phyloP scores from a whole-genome alignment of 2,797 vertebrate genomes.

The Urophycis tenuis region DNA sequence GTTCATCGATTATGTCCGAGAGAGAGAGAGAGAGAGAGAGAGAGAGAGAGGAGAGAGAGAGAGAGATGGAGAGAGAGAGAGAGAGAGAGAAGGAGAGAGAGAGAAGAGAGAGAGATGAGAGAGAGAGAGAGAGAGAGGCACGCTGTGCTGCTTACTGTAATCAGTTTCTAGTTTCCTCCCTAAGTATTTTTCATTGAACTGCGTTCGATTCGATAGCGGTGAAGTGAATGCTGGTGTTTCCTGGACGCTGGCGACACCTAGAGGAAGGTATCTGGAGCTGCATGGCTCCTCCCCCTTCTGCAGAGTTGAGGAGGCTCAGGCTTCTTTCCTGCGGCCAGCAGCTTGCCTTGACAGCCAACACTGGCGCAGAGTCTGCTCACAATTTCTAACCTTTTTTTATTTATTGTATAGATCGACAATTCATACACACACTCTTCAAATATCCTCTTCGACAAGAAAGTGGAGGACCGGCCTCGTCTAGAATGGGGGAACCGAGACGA shows the following conservation, averaged over 20 bases:
- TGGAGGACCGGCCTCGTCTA: conserved; percentile 65
- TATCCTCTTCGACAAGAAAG: conserved; percentile 51
- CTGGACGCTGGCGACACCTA: conserved; percentile 34
- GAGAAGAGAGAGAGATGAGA: background rate
- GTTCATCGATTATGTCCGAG: too few relatives aligned
- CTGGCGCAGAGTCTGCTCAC: conserved; percentile 66
- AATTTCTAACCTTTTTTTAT: conserved; percentile 29
- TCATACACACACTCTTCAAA: conserved; percentile 22
- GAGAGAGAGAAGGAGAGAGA: background rate
- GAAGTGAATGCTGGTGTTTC: too few relatives aligned
- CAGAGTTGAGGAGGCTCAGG: conserved; percentile 64
- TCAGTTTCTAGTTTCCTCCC: background rate
- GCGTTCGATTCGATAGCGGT: too few relatives aligned
- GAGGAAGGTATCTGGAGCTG: conserved; percentile 43
- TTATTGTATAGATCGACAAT: conserved; percentile 33
- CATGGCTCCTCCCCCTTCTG: conserved; percentile 73
- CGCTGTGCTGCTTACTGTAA: background rate
- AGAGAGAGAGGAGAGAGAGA: background rate
- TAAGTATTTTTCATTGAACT: background rate
- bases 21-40: too few relatives aligned
- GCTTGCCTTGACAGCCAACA: conserved; percentile 68
- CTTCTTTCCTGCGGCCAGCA: conserved; percentile 66
- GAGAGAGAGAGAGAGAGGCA: background rate
- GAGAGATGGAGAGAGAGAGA: background rate
- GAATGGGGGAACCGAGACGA: conserved; percentile 82